Percentiles rank a stretch among this genome's conserved stretches.
Evolutionary conservation across 2,113 vertebrate species (phyloP).

Genomic region (Opisthocomus hoazin): DNA sequence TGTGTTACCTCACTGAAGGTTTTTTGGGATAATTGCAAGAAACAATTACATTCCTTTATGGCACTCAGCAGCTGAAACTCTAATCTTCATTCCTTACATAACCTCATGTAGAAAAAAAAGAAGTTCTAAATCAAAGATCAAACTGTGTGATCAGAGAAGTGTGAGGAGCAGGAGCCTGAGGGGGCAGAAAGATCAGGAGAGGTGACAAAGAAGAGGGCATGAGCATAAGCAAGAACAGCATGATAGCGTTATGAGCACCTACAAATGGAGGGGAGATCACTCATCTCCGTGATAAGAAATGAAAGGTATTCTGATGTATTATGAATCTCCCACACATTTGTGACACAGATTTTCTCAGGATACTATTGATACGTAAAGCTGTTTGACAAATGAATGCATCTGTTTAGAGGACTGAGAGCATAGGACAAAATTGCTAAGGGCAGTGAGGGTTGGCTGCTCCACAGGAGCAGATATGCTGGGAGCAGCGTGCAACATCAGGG

Average conservation of each 20-base stretch:
- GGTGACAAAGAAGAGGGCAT: neutral
- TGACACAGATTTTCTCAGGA: neutral
- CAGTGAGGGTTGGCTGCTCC: neutral
- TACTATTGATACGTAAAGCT: neutral
- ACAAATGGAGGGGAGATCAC: neutral
- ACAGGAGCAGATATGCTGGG: neutral
- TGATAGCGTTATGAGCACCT: neutral
- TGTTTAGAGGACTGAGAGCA: neutral
- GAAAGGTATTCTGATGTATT: neutral
- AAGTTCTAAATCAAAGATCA: neutral
- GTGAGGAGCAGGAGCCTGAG: neutral
- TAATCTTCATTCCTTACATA: neutral
- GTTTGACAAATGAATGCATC: neutral
- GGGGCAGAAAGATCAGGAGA: neutral
- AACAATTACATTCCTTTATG: neutral
- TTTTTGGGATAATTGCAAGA: neutral
- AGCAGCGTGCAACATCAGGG: rapidly evolving
- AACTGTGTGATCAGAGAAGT: neutral
- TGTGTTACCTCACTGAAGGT: neutral
- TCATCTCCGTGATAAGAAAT: neutral
- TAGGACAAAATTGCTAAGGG: neutral
- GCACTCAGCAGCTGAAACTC: neutral
- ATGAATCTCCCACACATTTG: neutral
- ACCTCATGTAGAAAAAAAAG: neutral
- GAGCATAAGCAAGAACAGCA: neutral